These are phyloP conservation scores for Etheostoma perlongum DNA, from an alignment of 2,797 vertebrate genomes.

Conservation along the genomic window DNA sequence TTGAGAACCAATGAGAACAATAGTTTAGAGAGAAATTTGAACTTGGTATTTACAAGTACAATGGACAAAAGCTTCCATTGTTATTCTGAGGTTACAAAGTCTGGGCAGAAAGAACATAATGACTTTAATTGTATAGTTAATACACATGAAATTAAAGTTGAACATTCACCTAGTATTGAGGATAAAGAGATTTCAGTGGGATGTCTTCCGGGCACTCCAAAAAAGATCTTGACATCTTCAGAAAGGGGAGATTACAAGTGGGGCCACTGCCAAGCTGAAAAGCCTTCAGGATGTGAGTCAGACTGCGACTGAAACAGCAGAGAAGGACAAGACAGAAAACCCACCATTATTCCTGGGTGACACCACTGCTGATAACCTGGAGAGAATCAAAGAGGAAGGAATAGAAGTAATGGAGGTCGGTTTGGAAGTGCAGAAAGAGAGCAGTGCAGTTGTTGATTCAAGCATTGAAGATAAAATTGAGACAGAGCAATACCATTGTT, in stretches of 20 bases:
- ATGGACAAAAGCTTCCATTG: neutral
- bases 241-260: neutral
- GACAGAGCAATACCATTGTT: conserved; percentile 1
- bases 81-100: neutral
- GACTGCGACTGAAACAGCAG: conserved; percentile 17
- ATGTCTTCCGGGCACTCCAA: neutral
- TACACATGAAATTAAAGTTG: neutral
- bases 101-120: neutral
- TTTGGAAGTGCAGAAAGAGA: conserved; percentile 8
- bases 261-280: conserved; percentile 12
- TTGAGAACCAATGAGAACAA: neutral
- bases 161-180: neutral
- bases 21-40: neutral
- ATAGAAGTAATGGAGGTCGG: conserved; percentile 6
- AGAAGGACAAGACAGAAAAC: neutral
- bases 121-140: neutral
- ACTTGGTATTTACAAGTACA: neutral
- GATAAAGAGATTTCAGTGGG: neutral
- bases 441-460: rapidly evolving
- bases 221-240: neutral
- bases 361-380: neutral
- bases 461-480: conserved; percentile 16
- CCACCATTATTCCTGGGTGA: neutral
- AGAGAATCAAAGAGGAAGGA: neutral
- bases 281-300: neutral